Evolutionary conservation across 30 jellyfish, hydroid and myxozoan genomes (phyloP).

Genomic region (Hydractinia echinata): DNA sequence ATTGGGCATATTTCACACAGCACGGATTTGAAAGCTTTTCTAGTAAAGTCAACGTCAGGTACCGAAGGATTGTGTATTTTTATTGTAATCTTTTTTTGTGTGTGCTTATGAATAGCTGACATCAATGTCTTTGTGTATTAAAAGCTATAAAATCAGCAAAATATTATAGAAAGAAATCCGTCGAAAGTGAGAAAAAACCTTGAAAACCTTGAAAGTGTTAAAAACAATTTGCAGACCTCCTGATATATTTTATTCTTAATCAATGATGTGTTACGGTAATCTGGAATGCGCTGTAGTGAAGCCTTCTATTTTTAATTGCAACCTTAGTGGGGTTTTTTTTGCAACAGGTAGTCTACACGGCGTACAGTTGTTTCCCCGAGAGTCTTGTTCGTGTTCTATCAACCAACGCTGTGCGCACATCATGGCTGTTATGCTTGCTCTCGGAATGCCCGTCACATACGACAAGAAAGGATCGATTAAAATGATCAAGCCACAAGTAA

Average conservation of each 20-base stretch:
- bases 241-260: too few species aligned
- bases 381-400: slow-evolving; percentile 78
- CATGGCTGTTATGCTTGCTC: slow-evolving; percentile 77
- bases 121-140: too few species aligned
- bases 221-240: too few species aligned
- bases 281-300: too few species aligned
- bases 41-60: slow-evolving; percentile 58
- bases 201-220: too few species aligned
- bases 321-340: neutral
- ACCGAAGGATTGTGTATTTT: neutral
- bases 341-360: slow-evolving; percentile 58
- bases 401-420: slow-evolving; percentile 79
- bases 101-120: too few species aligned
- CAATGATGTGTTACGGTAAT: too few species aligned
- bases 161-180: too few species aligned
- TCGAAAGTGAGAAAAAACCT: too few species aligned
- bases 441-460: slow-evolving; percentile 70
- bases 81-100: too few species aligned
- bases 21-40: slow-evolving; percentile 69
- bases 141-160: too few species aligned
- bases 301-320: too few species aligned
- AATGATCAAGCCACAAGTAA: slow-evolving; percentile 24
- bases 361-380: slow-evolving; percentile 78
- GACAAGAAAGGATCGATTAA: slow-evolving; percentile 34
- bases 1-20: slow-evolving; percentile 72